phyloP scores from a whole-genome alignment of 2,113 vertebrate genomes.

The Emydocephalus ijimae region DNA sequence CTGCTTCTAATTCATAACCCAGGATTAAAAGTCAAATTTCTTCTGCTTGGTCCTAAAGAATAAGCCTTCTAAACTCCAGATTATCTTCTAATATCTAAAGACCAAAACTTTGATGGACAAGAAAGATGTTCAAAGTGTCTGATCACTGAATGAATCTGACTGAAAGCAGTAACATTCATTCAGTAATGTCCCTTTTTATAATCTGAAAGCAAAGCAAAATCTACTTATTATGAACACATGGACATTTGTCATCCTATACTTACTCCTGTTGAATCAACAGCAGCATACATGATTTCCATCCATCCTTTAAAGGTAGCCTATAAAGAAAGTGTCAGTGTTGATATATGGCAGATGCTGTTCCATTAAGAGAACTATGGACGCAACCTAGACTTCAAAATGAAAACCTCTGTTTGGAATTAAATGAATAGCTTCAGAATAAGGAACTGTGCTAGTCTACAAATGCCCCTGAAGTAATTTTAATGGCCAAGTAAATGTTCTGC shows the following conservation, averaged over 20 bases:
- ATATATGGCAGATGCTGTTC: not conserved
- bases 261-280: constrained; percentile 76
- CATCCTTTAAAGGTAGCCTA: constrained; percentile 83
- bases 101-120: not conserved
- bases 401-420: not conserved
- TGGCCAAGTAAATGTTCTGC: not conserved
- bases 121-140: not conserved
- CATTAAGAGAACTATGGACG: not conserved
- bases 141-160: not conserved
- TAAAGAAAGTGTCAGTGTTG: constrained; percentile 46
- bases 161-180: not conserved
- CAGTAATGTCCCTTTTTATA: not conserved
- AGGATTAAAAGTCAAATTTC: not conserved
- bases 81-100: not conserved
- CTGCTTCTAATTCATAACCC: too few relatives aligned
- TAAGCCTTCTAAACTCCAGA: not conserved
- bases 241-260: constrained; percentile 52
- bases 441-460: not conserved
- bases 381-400: not conserved
- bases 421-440: not conserved
- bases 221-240: not conserved
- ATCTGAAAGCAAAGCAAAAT: not conserved
- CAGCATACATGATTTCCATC: constrained; percentile 79
- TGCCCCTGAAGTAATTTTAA: not conserved
- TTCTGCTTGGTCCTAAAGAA: not conserved